Evolutionary conservation across 92 coral and sea anemone genomes (phyloP), one percentile per base, ranked within the genome.

Genomic region (Virgularia gustaviana): DNA sequence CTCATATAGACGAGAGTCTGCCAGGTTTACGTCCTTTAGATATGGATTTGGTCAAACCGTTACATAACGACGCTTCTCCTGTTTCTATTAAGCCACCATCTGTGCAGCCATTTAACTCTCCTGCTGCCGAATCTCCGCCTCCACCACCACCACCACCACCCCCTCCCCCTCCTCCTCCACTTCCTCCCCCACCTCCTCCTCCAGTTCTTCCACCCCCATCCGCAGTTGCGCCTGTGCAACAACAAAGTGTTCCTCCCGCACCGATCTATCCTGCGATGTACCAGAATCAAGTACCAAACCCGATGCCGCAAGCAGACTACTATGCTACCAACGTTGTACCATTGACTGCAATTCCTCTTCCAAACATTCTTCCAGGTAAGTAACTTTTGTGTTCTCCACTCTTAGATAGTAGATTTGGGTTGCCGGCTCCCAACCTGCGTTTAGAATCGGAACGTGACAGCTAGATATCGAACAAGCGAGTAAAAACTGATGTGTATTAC

Each of bases 11-110:
- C n/a, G n/a, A n/a, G n/a, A n/a, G n/a, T n/a, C 35, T 68, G 9
- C 75, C 75, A 49, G 75, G 75, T 3, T 61, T 68, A 9, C 75
- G 75, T 28, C 75, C 75, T 33, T 32, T 68, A 47, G 23, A 68
- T 38, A 31, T 44, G 19, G 75, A 68, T n/a, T 51, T 68, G 15
- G 55, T 68, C 28, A 68, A 30, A 16, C 61, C 30, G n/a, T 27
- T 29, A 0, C 75, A 68, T 16, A 42, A 68, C 16, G 61, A 68
- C 43, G 51, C 47, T 28, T 61, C 75, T 30, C 41, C 47, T 16
- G 29, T 30, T n/a, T 68, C 75, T 18, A 44, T 49, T 13, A 31
- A 35, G 22, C 75, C 75, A 2, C 75, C 60, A 47, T 1, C 75
- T 0, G 45, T 41, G 2, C 37, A 65, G 18, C 5, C 25, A 8